Conservation (phyloP, 1,140 invertebrate genomes). For the Drosophila tropicalis region DNA sequence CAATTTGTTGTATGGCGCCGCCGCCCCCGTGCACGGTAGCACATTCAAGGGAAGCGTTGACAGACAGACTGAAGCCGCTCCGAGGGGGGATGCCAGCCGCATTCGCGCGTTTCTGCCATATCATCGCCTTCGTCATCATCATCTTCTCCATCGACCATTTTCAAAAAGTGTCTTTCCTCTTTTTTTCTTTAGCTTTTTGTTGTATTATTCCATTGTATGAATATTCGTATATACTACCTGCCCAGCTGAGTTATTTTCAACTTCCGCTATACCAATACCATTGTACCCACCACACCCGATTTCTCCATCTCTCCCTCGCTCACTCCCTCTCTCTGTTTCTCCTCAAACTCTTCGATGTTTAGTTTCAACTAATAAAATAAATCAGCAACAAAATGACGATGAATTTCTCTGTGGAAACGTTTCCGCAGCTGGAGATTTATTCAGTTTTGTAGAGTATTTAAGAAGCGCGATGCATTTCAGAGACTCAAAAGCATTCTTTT, state of each 20-base stretch:
- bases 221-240: slow-evolving; percentile 46
- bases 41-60: slow-evolving; percentile 41
- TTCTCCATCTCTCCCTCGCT: neutral
- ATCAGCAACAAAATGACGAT: slow-evolving; percentile 53
- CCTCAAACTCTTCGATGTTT: neutral
- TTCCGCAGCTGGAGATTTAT: too few relatives aligned
- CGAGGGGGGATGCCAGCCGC: slow-evolving; percentile 29
- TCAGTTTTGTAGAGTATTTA: too few relatives aligned
- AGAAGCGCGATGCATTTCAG: too few relatives aligned
- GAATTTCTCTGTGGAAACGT: slow-evolving; percentile 9
- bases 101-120: slow-evolving; percentile 73
- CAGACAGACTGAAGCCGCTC: slow-evolving; percentile 48
- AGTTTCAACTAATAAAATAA: slow-evolving; percentile 60
- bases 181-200: neutral
- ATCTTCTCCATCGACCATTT: slow-evolving; percentile 61
- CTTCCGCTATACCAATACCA: slow-evolving; percentile 38
- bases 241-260: slow-evolving; percentile 59
- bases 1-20: slow-evolving; percentile 54
- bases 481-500: too few relatives aligned
- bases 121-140: slow-evolving; percentile 62
- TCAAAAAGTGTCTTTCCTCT: slow-evolving; percentile 61
- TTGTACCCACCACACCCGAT: neutral
- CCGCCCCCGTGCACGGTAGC: slow-evolving; percentile 68
- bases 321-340: neutral
- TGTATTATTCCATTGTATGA: slow-evolving; percentile 63